These are phyloP conservation scores for Oncorhynchus clarkii DNA, from an alignment of 2,113 vertebrate genomes.

Conservation along the genomic window DNA sequence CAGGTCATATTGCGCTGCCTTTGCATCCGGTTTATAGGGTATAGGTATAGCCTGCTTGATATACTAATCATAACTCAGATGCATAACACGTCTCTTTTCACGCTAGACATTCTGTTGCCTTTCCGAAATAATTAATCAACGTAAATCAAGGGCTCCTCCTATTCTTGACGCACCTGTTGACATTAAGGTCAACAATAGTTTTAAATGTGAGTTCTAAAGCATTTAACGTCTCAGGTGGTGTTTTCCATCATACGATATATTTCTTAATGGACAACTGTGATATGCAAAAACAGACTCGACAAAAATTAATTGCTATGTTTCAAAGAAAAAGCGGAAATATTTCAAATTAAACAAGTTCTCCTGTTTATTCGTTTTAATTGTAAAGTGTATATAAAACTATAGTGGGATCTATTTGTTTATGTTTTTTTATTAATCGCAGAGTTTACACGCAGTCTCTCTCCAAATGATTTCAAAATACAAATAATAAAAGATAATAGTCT, in stretches of 20 bases:
- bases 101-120: too few species aligned
- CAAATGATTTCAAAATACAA: conserved; percentile 54
- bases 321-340: too few species aligned
- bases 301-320: too few species aligned
- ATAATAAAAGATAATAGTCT: conserved; percentile 63
- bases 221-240: not conserved
- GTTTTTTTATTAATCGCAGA: conserved; percentile 72
- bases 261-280: too few species aligned
- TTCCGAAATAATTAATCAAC: too few species aligned
- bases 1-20: too few species aligned
- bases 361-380: conserved; percentile 72
- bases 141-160: too few species aligned
- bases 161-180: not conserved
- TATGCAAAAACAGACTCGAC: not conserved
- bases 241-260: not conserved
- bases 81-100: too few species aligned
- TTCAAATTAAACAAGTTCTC: conserved; percentile 59
- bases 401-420: conserved; percentile 65
- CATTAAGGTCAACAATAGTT: not conserved
- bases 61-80: too few species aligned
- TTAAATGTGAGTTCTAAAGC: not conserved
- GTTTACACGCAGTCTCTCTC: conserved; percentile 78
- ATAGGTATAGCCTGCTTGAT: too few species aligned
- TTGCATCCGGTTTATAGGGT: too few species aligned
- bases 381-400: conserved; percentile 81